Conservation (phyloP, 1,140 invertebrate genomes). For the Bombus superbus region DNA sequence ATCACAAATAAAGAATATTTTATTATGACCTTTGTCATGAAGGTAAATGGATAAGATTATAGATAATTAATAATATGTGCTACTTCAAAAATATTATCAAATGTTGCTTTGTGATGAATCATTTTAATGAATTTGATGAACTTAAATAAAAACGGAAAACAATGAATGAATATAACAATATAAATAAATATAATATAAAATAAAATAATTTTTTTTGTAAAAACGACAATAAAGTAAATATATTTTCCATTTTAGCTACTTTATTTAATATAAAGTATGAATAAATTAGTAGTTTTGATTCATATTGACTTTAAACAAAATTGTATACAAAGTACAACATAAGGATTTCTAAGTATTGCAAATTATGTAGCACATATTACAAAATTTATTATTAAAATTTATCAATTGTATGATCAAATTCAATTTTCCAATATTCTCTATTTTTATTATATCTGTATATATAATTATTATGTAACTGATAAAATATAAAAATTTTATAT, state of each 20-base stretch:
- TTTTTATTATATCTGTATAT: not conserved
- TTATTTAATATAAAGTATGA: not conserved
- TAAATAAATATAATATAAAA: not conserved
- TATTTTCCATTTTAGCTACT: constrained; percentile 3
- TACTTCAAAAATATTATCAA: not conserved
- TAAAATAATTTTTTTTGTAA: not conserved
- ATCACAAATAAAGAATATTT: constrained; percentile 9
- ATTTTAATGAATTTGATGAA: not conserved
- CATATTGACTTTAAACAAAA: not conserved
- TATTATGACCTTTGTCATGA: not conserved
- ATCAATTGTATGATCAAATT: not conserved
- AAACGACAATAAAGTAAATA: not conserved
- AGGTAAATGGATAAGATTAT: not conserved
- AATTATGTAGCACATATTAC: not conserved
- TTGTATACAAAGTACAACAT: not conserved
- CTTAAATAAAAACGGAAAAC: not conserved
- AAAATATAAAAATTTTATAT: not conserved
- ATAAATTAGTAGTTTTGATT: not conserved
- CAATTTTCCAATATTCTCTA: not conserved
- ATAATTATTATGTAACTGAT: not conserved
- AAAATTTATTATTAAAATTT: constrained; percentile 6
- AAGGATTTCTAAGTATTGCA: not conserved
- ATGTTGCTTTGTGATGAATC: not conserved
- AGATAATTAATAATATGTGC: constrained; percentile 4
- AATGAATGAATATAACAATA: not conserved